Conservation (phyloP, 2,797 vertebrate species). For the Manis javanica region DNA sequence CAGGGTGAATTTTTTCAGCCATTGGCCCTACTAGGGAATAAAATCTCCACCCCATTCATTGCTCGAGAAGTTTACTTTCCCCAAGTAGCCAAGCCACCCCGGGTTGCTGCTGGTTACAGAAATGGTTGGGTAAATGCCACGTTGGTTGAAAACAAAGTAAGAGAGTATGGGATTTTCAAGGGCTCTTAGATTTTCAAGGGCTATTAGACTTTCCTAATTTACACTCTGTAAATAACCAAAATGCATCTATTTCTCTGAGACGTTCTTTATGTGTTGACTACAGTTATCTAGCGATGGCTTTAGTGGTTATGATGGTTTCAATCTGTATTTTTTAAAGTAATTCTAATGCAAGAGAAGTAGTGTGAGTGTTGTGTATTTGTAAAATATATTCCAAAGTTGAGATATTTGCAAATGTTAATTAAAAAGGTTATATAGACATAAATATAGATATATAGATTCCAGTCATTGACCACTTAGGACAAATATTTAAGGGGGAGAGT, state of each 20-base stretch:
- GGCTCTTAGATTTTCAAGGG: constrained; percentile 66
- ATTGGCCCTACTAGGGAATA: constrained; percentile 27
- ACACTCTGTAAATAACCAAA: constrained; percentile 63
- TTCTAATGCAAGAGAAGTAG: constrained; percentile 42
- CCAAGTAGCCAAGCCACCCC: constrained; percentile 50
- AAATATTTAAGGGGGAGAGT: constrained; percentile 1
- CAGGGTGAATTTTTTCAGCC: neutral
- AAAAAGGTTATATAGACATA: neutral
- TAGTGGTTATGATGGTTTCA: constrained; percentile 22
- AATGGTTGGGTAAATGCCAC: constrained; percentile 63
- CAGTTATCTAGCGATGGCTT: neutral
- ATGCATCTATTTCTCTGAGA: constrained; percentile 58
- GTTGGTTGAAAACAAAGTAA: constrained; percentile 62
- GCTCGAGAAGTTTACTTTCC: constrained; percentile 68
- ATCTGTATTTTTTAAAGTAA: constrained; percentile 45
- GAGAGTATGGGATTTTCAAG: constrained; percentile 34
- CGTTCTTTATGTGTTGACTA: constrained; percentile 16
- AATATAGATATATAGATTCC: neutral
- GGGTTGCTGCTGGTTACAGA: constrained; percentile 73
- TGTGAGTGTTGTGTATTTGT: constrained; percentile 24
- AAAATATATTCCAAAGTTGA: constrained; percentile 50
- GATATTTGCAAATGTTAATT: constrained; percentile 41
- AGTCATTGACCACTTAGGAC: neutral
- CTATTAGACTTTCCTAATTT: constrained; percentile 71
- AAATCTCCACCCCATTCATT: neutral